Percentiles rank a stretch among this genome's conserved stretches.
These are phyloP conservation scores for Leptura quadrifasciata DNA, from an alignment of 2,888 invertebrate species.

Conservation along the genomic window DNA sequence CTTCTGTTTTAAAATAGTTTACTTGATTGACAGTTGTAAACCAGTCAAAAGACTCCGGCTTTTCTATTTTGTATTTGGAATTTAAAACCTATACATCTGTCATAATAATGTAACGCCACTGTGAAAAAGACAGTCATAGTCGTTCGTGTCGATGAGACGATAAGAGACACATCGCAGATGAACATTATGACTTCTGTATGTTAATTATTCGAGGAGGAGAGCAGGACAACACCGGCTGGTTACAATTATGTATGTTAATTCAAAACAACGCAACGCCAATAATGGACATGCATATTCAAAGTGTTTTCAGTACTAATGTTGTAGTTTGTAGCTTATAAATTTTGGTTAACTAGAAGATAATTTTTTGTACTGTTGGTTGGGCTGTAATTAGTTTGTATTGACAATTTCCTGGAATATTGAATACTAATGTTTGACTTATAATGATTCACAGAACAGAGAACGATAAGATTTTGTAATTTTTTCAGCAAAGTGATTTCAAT, in stretches of 20 bases:
- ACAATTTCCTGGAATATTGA: not conserved
- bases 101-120: conserved; percentile 27
- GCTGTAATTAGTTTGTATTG: not conserved
- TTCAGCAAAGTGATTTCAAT: too few relatives aligned
- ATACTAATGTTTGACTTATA: not conserved
- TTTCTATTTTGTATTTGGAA: too few relatives aligned
- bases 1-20: too few relatives aligned
- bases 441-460: too few relatives aligned
- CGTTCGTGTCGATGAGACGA: conserved; percentile 51
- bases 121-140: conserved; percentile 27
- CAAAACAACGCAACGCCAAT: conserved; percentile 57
- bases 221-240: conserved; percentile 61
- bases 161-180: conserved; percentile 58
- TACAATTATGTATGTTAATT: conserved; percentile 69
- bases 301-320: conserved; percentile 58
- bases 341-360: conserved; percentile 58
- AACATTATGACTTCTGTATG: conserved; percentile 67
- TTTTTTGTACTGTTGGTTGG: not conserved
- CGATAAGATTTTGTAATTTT: too few relatives aligned
- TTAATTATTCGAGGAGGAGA: conserved; percentile 62
- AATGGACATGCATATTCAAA: conserved; percentile 62
- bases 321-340: conserved; percentile 55
- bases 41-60: too few relatives aligned
- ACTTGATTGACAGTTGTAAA: too few relatives aligned
- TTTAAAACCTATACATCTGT: not conserved